These are phyloP conservation scores for Drosophila paulistorum DNA, from an alignment of 1,140 invertebrate species.

Conservation along the genomic window DNA sequence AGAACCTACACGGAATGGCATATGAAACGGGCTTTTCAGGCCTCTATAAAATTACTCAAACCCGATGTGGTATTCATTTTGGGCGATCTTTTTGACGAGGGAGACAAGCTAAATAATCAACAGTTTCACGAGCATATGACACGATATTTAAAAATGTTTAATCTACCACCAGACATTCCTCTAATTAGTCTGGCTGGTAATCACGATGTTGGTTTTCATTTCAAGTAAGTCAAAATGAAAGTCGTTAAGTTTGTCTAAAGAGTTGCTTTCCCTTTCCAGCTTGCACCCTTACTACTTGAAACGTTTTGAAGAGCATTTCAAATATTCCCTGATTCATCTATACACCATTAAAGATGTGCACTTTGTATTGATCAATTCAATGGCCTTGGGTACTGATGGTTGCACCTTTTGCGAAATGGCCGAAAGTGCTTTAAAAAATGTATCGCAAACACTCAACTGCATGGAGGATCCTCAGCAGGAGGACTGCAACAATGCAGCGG, in stretches of 20 bases:
- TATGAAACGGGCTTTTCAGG: constrained; percentile 97
- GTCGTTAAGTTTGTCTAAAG: too few relatives aligned
- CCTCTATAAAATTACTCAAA: constrained; percentile 90
- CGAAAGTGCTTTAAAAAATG: constrained; percentile 87
- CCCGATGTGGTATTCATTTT: constrained; percentile 97
- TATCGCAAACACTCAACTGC: constrained; percentile 86
- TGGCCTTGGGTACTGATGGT: constrained; percentile 97
- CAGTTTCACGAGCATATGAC: constrained; percentile 92
- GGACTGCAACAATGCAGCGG: constrained; percentile 36
- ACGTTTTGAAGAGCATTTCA: constrained; percentile 91
- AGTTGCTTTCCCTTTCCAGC: constrained; percentile 70
- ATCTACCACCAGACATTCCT: constrained; percentile 87
- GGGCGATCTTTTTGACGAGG: constrained; percentile 98
- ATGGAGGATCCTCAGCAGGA: constrained; percentile 61
- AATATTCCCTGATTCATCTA: constrained; percentile 88
- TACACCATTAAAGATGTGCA: constrained; percentile 90
- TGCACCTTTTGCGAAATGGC: constrained; percentile 94
- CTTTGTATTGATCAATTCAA: constrained; percentile 97
- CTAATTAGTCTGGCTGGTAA: constrained; percentile 95
- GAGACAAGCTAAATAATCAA: constrained; percentile 90
- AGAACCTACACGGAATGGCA: constrained; percentile 98
- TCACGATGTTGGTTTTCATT: constrained; percentile 99
- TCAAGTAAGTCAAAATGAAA: constrained; percentile 85
- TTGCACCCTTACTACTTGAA: constrained; percentile 90
- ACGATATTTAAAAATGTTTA: constrained; percentile 92